phyloP scores from a whole-genome alignment of 2,113 vertebrate genomes.

The Anarhynchus alexandrinus region DNA sequence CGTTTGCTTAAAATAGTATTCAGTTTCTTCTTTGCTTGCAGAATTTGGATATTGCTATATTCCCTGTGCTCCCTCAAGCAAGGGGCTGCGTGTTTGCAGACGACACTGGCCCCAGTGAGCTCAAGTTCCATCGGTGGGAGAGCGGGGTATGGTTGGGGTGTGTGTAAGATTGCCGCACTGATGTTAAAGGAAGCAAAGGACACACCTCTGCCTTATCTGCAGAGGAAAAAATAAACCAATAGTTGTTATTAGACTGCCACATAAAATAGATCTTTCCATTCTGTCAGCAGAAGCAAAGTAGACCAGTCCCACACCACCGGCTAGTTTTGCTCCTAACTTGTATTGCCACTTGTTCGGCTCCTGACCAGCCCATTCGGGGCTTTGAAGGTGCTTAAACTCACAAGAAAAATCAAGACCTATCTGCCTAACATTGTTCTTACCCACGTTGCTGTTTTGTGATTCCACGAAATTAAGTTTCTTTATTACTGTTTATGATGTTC shows the following conservation, averaged over 20 bases:
- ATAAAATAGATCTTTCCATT: not conserved
- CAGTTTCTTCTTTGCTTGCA: slow-evolving; percentile 14
- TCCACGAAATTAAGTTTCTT: not conserved
- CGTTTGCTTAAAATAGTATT: not conserved
- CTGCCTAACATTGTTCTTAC: not conserved
- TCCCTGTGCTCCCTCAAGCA: not conserved
- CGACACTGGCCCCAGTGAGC: not conserved
- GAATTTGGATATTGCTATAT: not conserved
- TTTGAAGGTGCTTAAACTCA: not conserved
- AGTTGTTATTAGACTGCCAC: not conserved
- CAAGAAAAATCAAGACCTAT: not conserved
- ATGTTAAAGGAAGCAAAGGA: not conserved
- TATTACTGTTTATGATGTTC: not conserved
- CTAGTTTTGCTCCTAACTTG: not conserved
- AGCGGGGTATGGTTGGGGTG: not conserved
- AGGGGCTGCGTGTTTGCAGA: rapidly evolving
- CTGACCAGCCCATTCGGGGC: not conserved
- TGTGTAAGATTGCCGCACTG: not conserved
- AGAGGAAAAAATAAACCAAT: not conserved
- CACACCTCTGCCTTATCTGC: not conserved
- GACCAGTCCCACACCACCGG: not conserved
- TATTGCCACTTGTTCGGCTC: not conserved
- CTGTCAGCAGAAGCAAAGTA: not conserved
- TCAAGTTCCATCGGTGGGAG: not conserved
- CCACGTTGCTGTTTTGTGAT: not conserved